Base-by-base conservation (phyloP, 2,113 vertebrate genomes). In the Vidua chalybeata region DNA sequence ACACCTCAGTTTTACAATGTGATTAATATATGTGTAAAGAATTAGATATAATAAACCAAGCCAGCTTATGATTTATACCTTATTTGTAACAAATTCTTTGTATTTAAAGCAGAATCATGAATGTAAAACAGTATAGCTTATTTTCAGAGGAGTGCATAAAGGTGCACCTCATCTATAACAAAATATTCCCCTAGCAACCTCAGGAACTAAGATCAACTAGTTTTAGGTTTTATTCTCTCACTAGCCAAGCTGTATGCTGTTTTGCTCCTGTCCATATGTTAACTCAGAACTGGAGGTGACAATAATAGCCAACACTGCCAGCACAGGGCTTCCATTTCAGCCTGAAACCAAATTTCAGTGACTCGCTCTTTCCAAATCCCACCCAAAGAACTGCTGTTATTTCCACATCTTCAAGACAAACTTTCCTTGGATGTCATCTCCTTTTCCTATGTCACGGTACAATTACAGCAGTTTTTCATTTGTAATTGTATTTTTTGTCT, bases 41-140 rank as follows among this genome's bases (percentile, higher is more conserved):
- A 97, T 97, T 97, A 95, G 61, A 91, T 95, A 97, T 97, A 96
- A 59, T 81, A 89, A 97, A 91, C 49, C 64, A 93, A 96, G 97
- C 61, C 84, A 96, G 69, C 26, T 76, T 87, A 69, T 97, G 94
- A 97, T 98, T 98, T 98, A 97, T 54, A 96, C 28, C 81, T 94
- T 87, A 66, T 81, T 96, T 90, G 63, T 90, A 94, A 92, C 18
- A 24, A 35, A 52, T 74, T 95, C 69, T 97, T 96, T 95, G 66
- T 93, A 76, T 54, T 93, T 93, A 51, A 94, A 97, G 89, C 76
- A 77, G 4, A 89, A 94, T 81, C 69, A 75, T 82, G 93, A 97
- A 97, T 92, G 68, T 87, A 84, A 92, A 97, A 63, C 52, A 69
- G 35, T 48, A 59, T 58, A 64, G 64, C 49, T 96, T 94, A 94